Conservation (phyloP, 2,888 invertebrate genomes). For the Drosophila percnosoma region DNA sequence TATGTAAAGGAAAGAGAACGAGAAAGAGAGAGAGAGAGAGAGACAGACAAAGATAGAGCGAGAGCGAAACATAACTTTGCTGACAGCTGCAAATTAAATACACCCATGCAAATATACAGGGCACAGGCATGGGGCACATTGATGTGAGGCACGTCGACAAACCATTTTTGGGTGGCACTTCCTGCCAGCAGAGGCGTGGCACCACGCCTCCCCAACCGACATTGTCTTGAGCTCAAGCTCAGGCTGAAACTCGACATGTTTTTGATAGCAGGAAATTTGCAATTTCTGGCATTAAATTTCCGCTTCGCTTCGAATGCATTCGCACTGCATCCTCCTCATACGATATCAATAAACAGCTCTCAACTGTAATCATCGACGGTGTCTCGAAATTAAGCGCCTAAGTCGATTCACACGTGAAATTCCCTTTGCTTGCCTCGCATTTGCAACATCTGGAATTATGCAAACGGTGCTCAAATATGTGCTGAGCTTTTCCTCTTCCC, state of each 20-base stretch:
- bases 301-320: conserved; percentile 43
- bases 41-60: background rate
- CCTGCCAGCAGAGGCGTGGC: conserved; percentile 5
- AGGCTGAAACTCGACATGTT: conserved; percentile 43
- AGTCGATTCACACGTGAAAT: conserved; percentile 14
- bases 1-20: background rate
- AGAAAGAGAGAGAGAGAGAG: background rate
- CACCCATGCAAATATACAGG: conserved; percentile 48
- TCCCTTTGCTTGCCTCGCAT: conserved; percentile 38
- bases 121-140: conserved; percentile 4
- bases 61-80: conserved; percentile 26
- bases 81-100: conserved; percentile 62
- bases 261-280: conserved; percentile 75
- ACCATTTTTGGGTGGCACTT: conserved; percentile 25
- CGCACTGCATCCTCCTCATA: conserved; percentile 4
- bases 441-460: conserved; percentile 20
- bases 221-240: conserved; percentile 1
- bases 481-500: conserved; percentile 27
- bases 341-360: conserved; percentile 22
- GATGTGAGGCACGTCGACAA: conserved; percentile 12
- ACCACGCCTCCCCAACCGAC: background rate
- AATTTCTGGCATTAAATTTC: conserved; percentile 77
- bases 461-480: conserved; percentile 31
- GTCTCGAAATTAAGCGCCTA: conserved; percentile 58
- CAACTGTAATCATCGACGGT: conserved; percentile 60